Percentiles rank a stretch among this genome's conserved stretches.
Conservation (phyloP, 2,113 vertebrate species). For the Mixornis gularis region DNA sequence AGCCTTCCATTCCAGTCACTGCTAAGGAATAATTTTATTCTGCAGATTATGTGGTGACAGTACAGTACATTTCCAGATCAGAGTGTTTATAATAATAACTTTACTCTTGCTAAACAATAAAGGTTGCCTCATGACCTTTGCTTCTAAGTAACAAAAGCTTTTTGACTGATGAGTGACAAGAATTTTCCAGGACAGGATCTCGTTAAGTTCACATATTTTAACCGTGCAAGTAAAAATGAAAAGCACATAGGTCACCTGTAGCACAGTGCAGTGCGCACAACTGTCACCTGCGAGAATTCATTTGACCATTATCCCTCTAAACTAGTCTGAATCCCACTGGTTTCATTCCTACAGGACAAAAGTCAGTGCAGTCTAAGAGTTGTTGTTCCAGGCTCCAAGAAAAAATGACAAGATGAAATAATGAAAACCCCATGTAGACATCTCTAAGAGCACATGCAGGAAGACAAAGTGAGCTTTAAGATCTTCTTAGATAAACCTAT, state of each 20-base stretch:
- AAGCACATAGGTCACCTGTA: neutral
- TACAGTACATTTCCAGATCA: neutral
- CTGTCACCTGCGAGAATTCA: neutral
- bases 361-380: neutral
- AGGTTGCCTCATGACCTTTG: neutral
- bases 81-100: neutral
- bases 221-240: neutral
- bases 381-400: neutral
- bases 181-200: neutral
- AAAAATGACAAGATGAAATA: neutral
- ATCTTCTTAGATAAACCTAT: slow-evolving; percentile 9
- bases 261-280: neutral
- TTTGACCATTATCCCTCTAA: neutral
- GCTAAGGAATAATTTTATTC: neutral
- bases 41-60: neutral
- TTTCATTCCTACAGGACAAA: neutral
- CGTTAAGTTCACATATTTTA: neutral
- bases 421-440: neutral
- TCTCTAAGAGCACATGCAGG: neutral
- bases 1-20: neutral
- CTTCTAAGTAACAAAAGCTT: neutral
- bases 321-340: neutral
- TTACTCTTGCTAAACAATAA: neutral
- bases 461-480: neutral
- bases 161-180: neutral